A percentile compares a stretch with the other conserved stretches of the same genome.
Evolutionary conservation across 2,888 invertebrate species (phyloP).

Genomic region (Danaus chrysippus): DNA sequence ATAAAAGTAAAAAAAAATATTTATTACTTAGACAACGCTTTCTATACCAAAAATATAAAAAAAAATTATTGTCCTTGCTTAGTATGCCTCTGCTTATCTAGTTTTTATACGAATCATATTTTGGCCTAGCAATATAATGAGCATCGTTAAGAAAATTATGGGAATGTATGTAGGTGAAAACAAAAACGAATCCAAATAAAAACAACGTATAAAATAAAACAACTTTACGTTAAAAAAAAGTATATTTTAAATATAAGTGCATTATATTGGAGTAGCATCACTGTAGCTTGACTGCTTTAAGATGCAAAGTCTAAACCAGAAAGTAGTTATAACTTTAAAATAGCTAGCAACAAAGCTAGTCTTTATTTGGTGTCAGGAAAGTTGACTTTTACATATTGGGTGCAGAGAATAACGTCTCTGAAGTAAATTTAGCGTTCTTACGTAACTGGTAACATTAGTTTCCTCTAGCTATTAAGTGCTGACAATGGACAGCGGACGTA

Average conservation of each 20-base stretch:
- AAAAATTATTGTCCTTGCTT: slow-evolving; percentile 64
- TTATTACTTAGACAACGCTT: too few relatives aligned
- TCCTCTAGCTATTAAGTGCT: slow-evolving; percentile 12
- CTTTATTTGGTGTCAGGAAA: slow-evolving; percentile 4
- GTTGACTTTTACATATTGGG: slow-evolving; percentile 4
- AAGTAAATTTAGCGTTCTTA: slow-evolving; percentile 11
- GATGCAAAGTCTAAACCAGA: not conserved
- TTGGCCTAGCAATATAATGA: slow-evolving; percentile 1
- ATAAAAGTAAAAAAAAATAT: too few relatives aligned
- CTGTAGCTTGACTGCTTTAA: not conserved
- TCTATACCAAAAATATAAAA: too few relatives aligned
- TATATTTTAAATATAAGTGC: too few relatives aligned
- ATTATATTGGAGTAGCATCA: too few relatives aligned
- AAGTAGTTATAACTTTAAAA: slow-evolving; percentile 8
- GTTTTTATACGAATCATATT: slow-evolving; percentile 16
- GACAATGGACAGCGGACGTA: slow-evolving; percentile 10
- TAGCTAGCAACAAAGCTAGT: slow-evolving; percentile 4
- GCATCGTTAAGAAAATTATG: not conserved
- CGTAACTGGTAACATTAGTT: slow-evolving; percentile 14
- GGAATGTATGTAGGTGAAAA: not conserved
- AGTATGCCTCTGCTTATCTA: slow-evolving; percentile 16
- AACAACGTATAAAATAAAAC: too few relatives aligned
- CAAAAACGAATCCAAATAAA: too few relatives aligned
- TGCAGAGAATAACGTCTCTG: slow-evolving; percentile 13
- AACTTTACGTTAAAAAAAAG: too few relatives aligned